Base-by-base conservation (phyloP, 2,797 vertebrate genomes). In the Sebastes nivosus region DNA sequence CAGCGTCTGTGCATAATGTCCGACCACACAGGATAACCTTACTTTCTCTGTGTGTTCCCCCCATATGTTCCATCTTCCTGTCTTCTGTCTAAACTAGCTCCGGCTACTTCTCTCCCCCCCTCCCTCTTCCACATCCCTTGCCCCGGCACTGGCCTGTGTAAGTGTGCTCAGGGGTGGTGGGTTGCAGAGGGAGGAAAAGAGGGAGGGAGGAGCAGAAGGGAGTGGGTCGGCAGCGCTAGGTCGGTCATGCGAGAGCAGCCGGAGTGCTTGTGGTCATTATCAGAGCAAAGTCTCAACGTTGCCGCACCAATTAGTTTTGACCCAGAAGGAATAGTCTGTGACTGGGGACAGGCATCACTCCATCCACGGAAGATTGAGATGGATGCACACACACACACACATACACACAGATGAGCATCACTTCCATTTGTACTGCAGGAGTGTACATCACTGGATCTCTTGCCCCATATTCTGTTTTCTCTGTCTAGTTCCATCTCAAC, bases 271-370 rank as follows among this genome's bases (percentile, higher is more conserved):
- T 95, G 94, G 95, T 95, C 94, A 95, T 96, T 95, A 95, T 95
- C 91, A 89, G 93, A 94, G 89, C 88, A 86, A 81, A 88, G 90
- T 90, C 85, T 92, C 82, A 90, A 90, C 90, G 67, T 89, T 93
- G 93, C 90, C 58, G 87, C 91, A 94, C 95, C 94, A 95, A 95
- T 96, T 96, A 95, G 92, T 95, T 95, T 90, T 95, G 95, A 95
- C 94, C 95, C 94, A 94, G 95, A 95, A 96, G 93, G 93, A 94
- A 93, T 81, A 86, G 87, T 90, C 86, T 88, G 85, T 69, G 88
- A 93, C 72, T 59, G 77, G 77, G 78, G 88, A 90, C 70, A 73
- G 87, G 88, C 92, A 87, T 81, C 63, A 55, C 84, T 94, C 89
- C 82, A 83, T 92, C 83, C 79, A 75, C 73, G 32, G 81, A 78